phyloP scores from a whole-genome alignment of 2,888 invertebrate genomes.

The Rutpela maculata region DNA sequence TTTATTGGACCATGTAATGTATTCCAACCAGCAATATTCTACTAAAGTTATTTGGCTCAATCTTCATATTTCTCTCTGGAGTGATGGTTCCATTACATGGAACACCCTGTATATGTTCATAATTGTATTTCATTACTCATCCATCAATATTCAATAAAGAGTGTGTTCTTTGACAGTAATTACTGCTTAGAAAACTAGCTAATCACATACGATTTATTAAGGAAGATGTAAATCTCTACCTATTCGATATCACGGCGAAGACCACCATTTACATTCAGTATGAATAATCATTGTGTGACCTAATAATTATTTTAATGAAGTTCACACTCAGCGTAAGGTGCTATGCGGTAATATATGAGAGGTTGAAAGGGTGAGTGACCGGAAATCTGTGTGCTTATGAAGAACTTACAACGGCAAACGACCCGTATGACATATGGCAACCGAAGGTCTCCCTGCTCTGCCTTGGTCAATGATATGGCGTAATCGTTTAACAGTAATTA shows the following conservation, averaged over 20 bases:
- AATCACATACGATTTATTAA: background rate
- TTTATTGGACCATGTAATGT: too few relatives aligned
- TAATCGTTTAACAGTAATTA: constrained; percentile 53
- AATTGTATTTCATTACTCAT: background rate
- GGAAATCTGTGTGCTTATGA: constrained; percentile 45
- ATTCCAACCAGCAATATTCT: too few relatives aligned
- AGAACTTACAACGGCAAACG: constrained; percentile 44
- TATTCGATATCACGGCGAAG: background rate
- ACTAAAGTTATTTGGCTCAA: too few relatives aligned
- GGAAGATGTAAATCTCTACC: too few relatives aligned
- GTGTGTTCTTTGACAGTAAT: background rate
- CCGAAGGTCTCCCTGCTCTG: constrained; percentile 50
- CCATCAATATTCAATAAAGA: background rate
- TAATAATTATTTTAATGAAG: constrained; percentile 27
- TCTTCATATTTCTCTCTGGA: too few relatives aligned
- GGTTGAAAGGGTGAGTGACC: constrained; percentile 57
- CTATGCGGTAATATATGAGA: constrained; percentile 17
- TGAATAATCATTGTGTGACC: constrained; percentile 7
- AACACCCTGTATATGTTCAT: too few relatives aligned
- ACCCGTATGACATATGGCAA: constrained; percentile 56
- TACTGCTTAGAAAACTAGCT: background rate
- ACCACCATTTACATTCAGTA: background rate
- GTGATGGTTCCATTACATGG: too few relatives aligned
- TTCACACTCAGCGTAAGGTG: constrained; percentile 18
- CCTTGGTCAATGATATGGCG: constrained; percentile 45